Conservation (phyloP, 2,797 vertebrate genomes). For the Hipposideros larvatus region DNA sequence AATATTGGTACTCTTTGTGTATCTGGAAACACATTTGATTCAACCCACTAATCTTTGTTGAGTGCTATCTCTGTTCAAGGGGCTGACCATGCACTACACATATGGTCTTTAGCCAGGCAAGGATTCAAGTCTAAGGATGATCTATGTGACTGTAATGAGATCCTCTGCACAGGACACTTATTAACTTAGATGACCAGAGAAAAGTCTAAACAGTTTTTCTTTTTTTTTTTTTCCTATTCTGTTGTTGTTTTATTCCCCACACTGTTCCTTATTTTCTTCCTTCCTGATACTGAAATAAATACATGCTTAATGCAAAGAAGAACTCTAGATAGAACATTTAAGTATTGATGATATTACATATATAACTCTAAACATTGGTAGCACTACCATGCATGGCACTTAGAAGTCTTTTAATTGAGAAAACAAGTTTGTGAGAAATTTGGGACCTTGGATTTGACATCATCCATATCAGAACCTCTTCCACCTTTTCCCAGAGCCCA, state of each 20-base stretch:
- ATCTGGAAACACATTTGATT: not conserved
- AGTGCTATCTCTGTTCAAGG: not conserved
- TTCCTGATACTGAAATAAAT: slow-evolving; percentile 39
- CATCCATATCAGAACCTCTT: not conserved
- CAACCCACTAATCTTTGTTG: not conserved
- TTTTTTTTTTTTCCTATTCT: not conserved
- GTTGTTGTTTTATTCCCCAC: not conserved
- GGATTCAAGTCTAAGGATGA: not conserved
- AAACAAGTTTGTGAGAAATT: slow-evolving; percentile 7
- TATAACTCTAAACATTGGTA: not conserved
- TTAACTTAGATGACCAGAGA: not conserved
- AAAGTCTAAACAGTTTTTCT: not conserved
- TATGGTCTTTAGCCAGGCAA: not conserved
- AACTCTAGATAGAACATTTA: not conserved
- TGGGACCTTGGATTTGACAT: not conserved
- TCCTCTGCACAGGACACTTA: not conserved
- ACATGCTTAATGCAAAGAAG: not conserved
- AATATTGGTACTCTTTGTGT: not conserved
- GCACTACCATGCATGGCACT: not conserved
- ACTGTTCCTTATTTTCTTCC: not conserved
- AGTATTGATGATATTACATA: not conserved
- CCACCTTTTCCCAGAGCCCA: not conserved
- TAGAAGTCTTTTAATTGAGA: not conserved
- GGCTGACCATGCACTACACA: not conserved
- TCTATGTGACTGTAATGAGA: not conserved